Base-by-base conservation (phyloP, 2,888 invertebrate species). In the Drosophila austrosaltans region DNA sequence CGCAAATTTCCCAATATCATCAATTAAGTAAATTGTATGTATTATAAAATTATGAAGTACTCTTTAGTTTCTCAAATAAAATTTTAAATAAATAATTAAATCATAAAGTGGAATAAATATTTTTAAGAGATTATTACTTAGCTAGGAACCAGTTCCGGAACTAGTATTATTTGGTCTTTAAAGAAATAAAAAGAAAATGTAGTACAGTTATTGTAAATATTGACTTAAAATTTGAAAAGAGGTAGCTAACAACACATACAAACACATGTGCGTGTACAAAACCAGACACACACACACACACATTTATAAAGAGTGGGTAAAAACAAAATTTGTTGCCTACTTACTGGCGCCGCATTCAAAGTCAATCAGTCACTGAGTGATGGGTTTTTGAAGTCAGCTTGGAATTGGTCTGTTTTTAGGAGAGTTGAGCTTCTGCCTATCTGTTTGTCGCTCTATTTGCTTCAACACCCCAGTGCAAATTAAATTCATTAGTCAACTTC, bases 401-500 rank as follows among this genome's bases (percentile, higher is more conserved):
- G 44, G 44, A 36, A 6, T 44, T 44, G 42, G 42, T 36, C 44
- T 48, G 59, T 53, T 72, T 53, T 72, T 32, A 6, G 28, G 56
- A 48, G 42, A 64, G 67, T 28, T 58, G 59, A 36, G 10, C 44
- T 59, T 54, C 40, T 66, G 66, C 39, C 70, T 75, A 68, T 70
- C 85, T 86, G 78, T 78, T 72, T 81, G 85, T 78, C 86, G 79
- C 84, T 88, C 76, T 77, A 87, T 83, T 86, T 89, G 89, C 90
- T 76, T 87, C 89, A 83, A 89, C 90, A 89, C 89, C 48, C 89
- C 90, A 86, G 76, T 83, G 90, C 82, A 87, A 87, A 89, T 87
- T 87, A 90, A 90, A 91, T 90, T 90, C 91, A 90, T 90, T 90
- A 90, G 91, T 84, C 85, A 87, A 84, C 90, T 89, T 90, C 90